A percentile compares a stretch with the other conserved stretches of the same genome.
Evolutionary conservation across 1,140 invertebrate genomes (phyloP).

Genomic region (Ptiloglossa arizonensis): DNA sequence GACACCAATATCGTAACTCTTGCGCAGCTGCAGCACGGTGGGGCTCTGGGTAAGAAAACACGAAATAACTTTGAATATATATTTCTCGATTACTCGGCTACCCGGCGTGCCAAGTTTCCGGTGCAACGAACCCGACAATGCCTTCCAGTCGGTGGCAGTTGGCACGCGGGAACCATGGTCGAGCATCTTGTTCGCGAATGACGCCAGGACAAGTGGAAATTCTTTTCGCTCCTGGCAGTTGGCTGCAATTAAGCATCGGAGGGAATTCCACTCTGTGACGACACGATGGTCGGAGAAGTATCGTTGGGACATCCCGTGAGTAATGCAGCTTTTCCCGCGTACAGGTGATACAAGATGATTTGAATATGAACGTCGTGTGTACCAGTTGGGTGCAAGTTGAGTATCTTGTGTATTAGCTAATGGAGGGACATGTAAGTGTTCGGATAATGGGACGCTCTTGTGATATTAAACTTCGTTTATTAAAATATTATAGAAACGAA

Average conservation of each 20-base stretch:
- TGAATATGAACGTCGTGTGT: too few relatives aligned
- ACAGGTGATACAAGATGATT: too few relatives aligned
- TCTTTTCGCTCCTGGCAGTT: not conserved
- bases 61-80: constrained; percentile 68
- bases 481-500: too few relatives aligned
- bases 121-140: constrained; percentile 29
- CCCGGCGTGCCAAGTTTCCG: constrained; percentile 23
- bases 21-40: constrained; percentile 67
- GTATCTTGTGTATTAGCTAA: too few relatives aligned
- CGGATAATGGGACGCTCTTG: too few relatives aligned
- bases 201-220: not conserved
- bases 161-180: not conserved
- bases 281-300: too few relatives aligned
- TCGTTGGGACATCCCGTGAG: not conserved
- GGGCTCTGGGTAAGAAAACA: constrained; percentile 73
- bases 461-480: too few relatives aligned
- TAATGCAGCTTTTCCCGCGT: too few relatives aligned
- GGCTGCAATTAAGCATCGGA: not conserved
- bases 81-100: constrained; percentile 63
- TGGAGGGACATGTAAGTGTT: too few relatives aligned
- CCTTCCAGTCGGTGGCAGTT: not conserved
- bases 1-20: constrained; percentile 67
- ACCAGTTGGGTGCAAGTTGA: too few relatives aligned
- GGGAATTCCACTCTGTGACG: not conserved
- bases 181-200: not conserved